phyloP scores from a whole-genome alignment of 2,797 vertebrate genomes.

The Schizopygopsis malacanthus region DNA sequence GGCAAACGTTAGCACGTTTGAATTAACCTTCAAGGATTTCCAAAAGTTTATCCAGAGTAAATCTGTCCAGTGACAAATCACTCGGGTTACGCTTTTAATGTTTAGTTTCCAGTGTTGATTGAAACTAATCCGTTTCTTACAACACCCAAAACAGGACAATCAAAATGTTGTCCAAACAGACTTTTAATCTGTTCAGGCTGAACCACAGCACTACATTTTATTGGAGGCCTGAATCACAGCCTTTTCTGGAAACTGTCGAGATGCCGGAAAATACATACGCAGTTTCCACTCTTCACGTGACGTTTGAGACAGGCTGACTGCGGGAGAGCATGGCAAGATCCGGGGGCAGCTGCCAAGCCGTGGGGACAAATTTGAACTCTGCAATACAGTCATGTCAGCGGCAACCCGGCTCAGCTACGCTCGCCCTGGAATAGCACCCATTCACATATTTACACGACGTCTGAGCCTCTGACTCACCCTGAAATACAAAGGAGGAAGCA shows the following conservation, averaged over 20 bases:
- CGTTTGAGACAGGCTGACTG: slow-evolving; percentile 65
- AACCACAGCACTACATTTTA: slow-evolving; percentile 71
- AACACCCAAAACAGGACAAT: slow-evolving; percentile 61
- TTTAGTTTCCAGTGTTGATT: slow-evolving; percentile 21
- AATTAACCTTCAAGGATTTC: slow-evolving; percentile 34
- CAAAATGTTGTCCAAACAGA: slow-evolving; percentile 75
- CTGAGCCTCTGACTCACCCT: slow-evolving; percentile 76
- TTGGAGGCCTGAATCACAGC: slow-evolving; percentile 70
- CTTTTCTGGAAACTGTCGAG: slow-evolving; percentile 68
- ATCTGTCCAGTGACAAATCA: slow-evolving; percentile 24
- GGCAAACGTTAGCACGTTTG: slow-evolving; percentile 2
- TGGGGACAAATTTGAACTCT: slow-evolving; percentile 58
- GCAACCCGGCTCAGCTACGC: slow-evolving; percentile 55
- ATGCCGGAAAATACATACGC: slow-evolving; percentile 67
- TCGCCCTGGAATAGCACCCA: slow-evolving; percentile 65
- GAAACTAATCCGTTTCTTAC: slow-evolving; percentile 33
- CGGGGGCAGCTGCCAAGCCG: slow-evolving; percentile 64
- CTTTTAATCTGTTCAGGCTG: slow-evolving; percentile 78
- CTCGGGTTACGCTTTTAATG: slow-evolving; percentile 3
- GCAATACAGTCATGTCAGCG: slow-evolving; percentile 72
- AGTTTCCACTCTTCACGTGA: slow-evolving; percentile 62
- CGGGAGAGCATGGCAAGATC: slow-evolving; percentile 57
- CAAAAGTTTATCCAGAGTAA: slow-evolving; percentile 24
- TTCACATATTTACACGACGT: slow-evolving; percentile 75
- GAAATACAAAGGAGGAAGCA: slow-evolving; percentile 64